phyloP scores from a whole-genome alignment of 1,140 invertebrate genomes.

The Leguminivora glycinivorella region DNA sequence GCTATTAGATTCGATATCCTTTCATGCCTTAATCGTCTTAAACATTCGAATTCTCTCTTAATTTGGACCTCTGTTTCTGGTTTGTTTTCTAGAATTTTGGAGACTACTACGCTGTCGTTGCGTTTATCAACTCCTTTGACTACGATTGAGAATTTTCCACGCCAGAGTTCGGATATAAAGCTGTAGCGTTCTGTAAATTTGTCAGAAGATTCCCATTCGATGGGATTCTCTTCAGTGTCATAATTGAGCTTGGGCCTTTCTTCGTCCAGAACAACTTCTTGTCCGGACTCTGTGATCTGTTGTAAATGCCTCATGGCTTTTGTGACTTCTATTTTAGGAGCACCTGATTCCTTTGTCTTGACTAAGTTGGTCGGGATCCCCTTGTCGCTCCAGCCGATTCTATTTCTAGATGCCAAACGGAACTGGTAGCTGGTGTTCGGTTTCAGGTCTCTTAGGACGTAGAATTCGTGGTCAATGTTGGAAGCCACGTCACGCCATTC shows the following conservation, averaged over 20 bases:
- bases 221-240: slow-evolving; percentile 84
- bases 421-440: slow-evolving; percentile 92
- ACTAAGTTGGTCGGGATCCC: slow-evolving; percentile 86
- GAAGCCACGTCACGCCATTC: slow-evolving; percentile 93
- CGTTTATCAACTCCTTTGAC: slow-evolving; percentile 89
- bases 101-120: slow-evolving; percentile 85
- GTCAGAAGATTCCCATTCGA: slow-evolving; percentile 84
- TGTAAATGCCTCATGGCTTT: slow-evolving; percentile 91
- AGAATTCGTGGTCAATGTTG: slow-evolving; percentile 97
- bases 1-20: slow-evolving; percentile 87
- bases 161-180: slow-evolving; percentile 90
- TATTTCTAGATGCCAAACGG: slow-evolving; percentile 92
- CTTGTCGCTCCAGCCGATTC: slow-evolving; percentile 94
- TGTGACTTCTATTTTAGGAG: slow-evolving; percentile 85
- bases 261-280: slow-evolving; percentile 84
- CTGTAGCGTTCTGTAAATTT: slow-evolving; percentile 86
- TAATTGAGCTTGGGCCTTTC: slow-evolving; percentile 86
- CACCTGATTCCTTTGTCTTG: slow-evolving; percentile 84
- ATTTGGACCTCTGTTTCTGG: slow-evolving; percentile 83
- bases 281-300: slow-evolving; percentile 88
- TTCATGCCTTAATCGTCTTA: slow-evolving; percentile 90
- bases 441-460: slow-evolving; percentile 87
- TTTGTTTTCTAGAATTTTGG: slow-evolving; percentile 88
- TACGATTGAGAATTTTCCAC: slow-evolving; percentile 91
- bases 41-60: slow-evolving; percentile 89